A percentile compares a stretch with the other conserved stretches of the same genome.
phyloP scores from a whole-genome alignment of 1,140 invertebrate genomes.

The Scaptodrosophila lebanonensis region DNA sequence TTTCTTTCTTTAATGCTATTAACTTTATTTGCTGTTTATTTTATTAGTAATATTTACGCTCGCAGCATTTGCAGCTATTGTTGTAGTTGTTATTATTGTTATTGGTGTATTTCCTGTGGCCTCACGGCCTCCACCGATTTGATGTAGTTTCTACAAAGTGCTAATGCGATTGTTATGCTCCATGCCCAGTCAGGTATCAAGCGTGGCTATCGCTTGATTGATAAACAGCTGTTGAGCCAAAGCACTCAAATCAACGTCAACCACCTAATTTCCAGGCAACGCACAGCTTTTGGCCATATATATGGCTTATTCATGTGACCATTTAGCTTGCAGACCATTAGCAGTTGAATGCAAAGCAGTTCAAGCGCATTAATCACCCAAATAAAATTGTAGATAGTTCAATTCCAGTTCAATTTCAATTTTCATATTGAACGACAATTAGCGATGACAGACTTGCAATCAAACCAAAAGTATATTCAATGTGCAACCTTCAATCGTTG shows the following conservation, averaged over 20 bases:
- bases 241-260: constrained; percentile 2
- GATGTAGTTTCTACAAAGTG: constrained; percentile 1
- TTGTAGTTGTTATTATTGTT: neutral
- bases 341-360: constrained; percentile 29
- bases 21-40: constrained; percentile 72
- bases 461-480: too few relatives aligned
- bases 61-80: too few relatives aligned
- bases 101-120: constrained; percentile 63
- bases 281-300: constrained; percentile 4
- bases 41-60: constrained; percentile 57
- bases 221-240: constrained; percentile 30
- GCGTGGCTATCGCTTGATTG: constrained; percentile 41
- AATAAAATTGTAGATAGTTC: too few relatives aligned
- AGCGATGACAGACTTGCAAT: too few relatives aligned
- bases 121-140: constrained; percentile 18
- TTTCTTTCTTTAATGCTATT: constrained; percentile 61
- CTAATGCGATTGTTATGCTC: constrained; percentile 70
- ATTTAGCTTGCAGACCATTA: constrained; percentile 12
- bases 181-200: constrained; percentile 29
- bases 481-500: too few relatives aligned
- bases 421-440: too few relatives aligned
- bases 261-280: constrained; percentile 13
- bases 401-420: too few relatives aligned
- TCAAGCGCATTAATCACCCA: constrained; percentile 40
- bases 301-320: constrained; percentile 5